A percentile compares a stretch with the other conserved stretches of the same genome.
Evolutionary conservation across 1,140 invertebrate genomes (phyloP).

Genomic region (Heliconius congener): DNA sequence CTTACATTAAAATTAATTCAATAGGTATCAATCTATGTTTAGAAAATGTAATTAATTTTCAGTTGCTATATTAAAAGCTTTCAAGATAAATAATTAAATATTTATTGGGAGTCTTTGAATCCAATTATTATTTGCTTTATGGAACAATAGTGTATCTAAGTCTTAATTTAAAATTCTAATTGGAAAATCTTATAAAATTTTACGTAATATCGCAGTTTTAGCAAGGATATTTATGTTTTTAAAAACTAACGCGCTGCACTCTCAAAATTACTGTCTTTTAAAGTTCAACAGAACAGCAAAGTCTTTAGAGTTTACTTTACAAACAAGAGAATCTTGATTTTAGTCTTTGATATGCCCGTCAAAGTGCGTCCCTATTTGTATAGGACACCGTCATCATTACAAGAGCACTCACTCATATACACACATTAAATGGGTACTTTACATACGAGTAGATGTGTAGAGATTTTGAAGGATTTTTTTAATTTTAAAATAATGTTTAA

Average conservation of each 20-base stretch:
- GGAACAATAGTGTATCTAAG: background rate
- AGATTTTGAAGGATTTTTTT: background rate
- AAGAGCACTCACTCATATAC: constrained; percentile 1
- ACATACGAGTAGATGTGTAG: background rate
- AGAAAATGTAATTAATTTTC: background rate
- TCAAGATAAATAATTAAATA: background rate
- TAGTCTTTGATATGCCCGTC: constrained; percentile 20
- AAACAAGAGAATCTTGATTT: constrained; percentile 17
- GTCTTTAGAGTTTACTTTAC: constrained; percentile 11
- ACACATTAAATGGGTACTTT: constrained; percentile 3
- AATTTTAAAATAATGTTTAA: too few relatives aligned
- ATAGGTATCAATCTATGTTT: background rate
- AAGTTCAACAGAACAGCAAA: constrained; percentile 14
- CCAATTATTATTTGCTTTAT: background rate
- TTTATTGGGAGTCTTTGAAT: background rate
- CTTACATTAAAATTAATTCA: background rate
- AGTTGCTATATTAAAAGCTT: background rate
- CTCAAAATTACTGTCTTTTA: constrained; percentile 15
- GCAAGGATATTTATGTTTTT: background rate
- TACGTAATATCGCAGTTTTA: background rate
- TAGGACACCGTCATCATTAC: constrained; percentile 13
- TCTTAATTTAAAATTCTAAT: background rate
- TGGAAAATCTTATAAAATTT: too few relatives aligned
- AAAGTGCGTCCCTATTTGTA: constrained; percentile 17
- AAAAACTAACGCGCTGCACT: constrained; percentile 3